A percentile compares a stretch with the other conserved stretches of the same genome.
These are phyloP conservation scores for Gymnothorax reevesii DNA, from an alignment of 2,797 vertebrate genomes.

Conservation along the genomic window DNA sequence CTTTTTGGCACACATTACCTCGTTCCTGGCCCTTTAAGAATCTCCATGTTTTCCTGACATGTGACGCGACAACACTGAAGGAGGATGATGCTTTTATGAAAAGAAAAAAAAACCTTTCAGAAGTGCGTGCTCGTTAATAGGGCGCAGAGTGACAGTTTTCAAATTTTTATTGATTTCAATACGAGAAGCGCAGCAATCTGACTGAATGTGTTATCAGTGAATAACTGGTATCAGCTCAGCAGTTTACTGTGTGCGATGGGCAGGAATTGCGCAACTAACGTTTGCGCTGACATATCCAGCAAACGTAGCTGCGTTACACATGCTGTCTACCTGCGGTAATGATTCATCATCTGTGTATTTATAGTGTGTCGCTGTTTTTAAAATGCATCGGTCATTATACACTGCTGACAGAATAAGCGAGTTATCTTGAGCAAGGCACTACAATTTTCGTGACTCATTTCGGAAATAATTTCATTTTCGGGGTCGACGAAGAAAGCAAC, in stretches of 20 bases:
- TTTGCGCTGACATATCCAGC: slow-evolving; percentile 24
- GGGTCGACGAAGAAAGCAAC: slow-evolving; percentile 11
- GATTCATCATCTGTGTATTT: slow-evolving; percentile 10
- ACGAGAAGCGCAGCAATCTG: neutral
- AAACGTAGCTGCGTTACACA: slow-evolving; percentile 1
- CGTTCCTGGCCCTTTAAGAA: slow-evolving; percentile 79
- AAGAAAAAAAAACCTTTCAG: slow-evolving; percentile 52
- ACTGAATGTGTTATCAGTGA: neutral
- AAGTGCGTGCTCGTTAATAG: slow-evolving; percentile 25
- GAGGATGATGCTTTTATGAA: slow-evolving; percentile 81
- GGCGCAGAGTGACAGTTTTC: slow-evolving; percentile 25
- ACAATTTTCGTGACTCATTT: slow-evolving; percentile 14
- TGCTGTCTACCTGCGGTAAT: slow-evolving; percentile 32
- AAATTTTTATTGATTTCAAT: slow-evolving; percentile 18
- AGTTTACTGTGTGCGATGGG: slow-evolving; percentile 50
- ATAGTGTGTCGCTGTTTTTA: slow-evolving; percentile 16
- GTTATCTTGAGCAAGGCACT: neutral
- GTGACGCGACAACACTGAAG: slow-evolving; percentile 79
- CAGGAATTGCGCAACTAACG: slow-evolving; percentile 34
- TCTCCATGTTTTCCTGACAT: slow-evolving; percentile 82
- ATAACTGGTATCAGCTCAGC: slow-evolving; percentile 34
- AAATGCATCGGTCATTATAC: slow-evolving; percentile 7
- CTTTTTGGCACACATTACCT: neutral
- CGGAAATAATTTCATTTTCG: slow-evolving; percentile 26
- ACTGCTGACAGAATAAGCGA: neutral